Base-by-base conservation (phyloP, 2,888 invertebrate genomes). In the Drosophila paranaensis region DNA sequence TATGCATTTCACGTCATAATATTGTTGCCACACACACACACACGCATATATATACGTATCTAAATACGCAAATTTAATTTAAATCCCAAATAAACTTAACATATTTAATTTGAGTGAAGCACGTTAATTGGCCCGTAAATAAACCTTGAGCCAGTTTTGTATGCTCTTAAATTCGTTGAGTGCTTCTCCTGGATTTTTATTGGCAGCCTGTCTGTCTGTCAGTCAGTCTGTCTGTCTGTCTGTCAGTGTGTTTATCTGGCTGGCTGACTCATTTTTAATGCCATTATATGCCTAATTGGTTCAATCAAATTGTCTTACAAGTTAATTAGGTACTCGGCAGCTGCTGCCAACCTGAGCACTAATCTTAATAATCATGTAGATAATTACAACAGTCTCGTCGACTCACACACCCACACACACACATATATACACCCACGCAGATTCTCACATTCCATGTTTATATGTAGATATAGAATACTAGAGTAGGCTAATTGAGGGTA, bases 231-330 rank as follows among this genome's bases (percentile, higher is more conserved):
- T 13, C 30, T 55, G 25, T 6, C 20, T 58, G 48, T 46, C 25
- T 56, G 30, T n/a, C n/a, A 20, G 20, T 20, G 20, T 37, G 14
- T 13, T 20, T 55, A 20, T 30, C 42, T 58, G 48, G 46, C 25
- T 56, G 30, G 45, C 42, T 69, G 43, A 42, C 63, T n/a, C 33
- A 55, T 46, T 69, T 63, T 65, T 65, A 72, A 77, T 66, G 55
- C 61, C 57, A 75, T 80, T 79, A 79, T 64, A 46, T 43, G 55
- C 51, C 73, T 77, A 86, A 82, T 82, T 86, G 77, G 61, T 60
- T 71, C 63, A 86, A 86, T 82, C 78, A 86, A 82, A 86, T 74
- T 80, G 74, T 65, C 77, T 74, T 73, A 64, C 42, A 65, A 70
- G 70, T 80, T 86, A 81, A 86, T 86, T 80, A 73, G 77, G 57